Conservation (phyloP, 2,113 vertebrate species). For the Triplophysa siluroides region DNA sequence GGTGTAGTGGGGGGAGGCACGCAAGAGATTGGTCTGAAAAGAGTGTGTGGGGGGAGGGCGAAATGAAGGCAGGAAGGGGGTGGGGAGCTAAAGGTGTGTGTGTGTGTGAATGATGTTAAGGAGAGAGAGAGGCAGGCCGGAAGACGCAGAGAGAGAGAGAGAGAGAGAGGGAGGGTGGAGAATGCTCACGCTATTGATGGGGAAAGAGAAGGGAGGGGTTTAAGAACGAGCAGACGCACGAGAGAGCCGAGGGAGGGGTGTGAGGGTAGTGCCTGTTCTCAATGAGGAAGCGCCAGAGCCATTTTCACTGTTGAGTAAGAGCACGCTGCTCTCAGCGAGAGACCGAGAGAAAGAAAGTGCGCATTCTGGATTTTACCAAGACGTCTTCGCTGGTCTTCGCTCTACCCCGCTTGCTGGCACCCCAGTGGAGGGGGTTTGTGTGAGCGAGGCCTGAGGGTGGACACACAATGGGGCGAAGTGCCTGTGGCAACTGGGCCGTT, state of each 20-base stretch:
- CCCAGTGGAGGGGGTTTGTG: slow-evolving; percentile 56
- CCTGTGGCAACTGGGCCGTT: slow-evolving; percentile 79
- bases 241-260: slow-evolving; percentile 64
- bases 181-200: slow-evolving; percentile 50
- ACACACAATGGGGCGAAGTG: slow-evolving; percentile 78
- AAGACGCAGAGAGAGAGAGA: not conserved
- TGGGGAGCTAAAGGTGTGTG: slow-evolving; percentile 43
- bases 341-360: slow-evolving; percentile 59
- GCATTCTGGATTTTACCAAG: slow-evolving; percentile 52
- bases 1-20: slow-evolving; percentile 60
- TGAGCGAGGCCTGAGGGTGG: slow-evolving; percentile 63
- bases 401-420: slow-evolving; percentile 34
- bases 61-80: slow-evolving; percentile 63
- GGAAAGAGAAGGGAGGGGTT: slow-evolving; percentile 50
- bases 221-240: slow-evolving; percentile 46
- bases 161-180: slow-evolving; percentile 25
- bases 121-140: slow-evolving; percentile 16
- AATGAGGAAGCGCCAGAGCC: slow-evolving; percentile 81
- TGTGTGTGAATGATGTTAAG: slow-evolving; percentile 2
- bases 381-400: slow-evolving; percentile 33
- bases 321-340: slow-evolving; percentile 64
- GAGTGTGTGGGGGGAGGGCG: slow-evolving; percentile 67
- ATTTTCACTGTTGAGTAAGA: slow-evolving; percentile 80
- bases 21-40: slow-evolving; percentile 56
- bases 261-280: slow-evolving; percentile 72